Evolutionary conservation across 2,888 invertebrate genomes (phyloP), one percentile per base, ranked within the genome.

Genomic region (Incurvaria masculella): DNA sequence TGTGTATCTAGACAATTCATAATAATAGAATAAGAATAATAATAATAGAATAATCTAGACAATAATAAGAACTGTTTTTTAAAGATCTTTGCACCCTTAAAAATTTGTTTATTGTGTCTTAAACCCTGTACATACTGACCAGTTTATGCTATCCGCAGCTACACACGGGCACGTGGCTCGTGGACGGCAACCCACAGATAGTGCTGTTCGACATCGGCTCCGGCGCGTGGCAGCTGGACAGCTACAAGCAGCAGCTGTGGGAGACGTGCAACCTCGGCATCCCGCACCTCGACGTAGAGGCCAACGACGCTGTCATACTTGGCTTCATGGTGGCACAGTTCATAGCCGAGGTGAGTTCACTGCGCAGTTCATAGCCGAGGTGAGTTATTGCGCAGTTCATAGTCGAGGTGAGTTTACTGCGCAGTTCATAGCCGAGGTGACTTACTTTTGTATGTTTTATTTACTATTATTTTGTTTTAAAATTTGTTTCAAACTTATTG

Each of bases 171-270:
- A 89, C 97, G 2, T 99, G 99, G 99, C 72, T 99, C 44, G 99
- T 99, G 2, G 99, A 99, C 63, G 99, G 99, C n/a, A 98, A 97
- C 78, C 99, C 99, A 0, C 96, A 96, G 69, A 89, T 99, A 40
- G 88, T 99, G 47, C 81, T 99, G 3, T 97, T 99, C 78, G 99
- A 99, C 69, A 92, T 99, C 63, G 94, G 95, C 1, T 94, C 95
- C 1, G 97, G 91, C 0, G 92, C 96, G 0, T 95, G 95, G 93
- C 96, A 96, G 68, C 69, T 99, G 61, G 95, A 97, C 67, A 88
- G 91, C 50, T 99, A 90, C 79, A 98, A 97, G 64, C 88, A 91
- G 53, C 95, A 98, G 65, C 69, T 99, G 26, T 99, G 96, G 95
- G 88, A 89, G 55, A 87, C 86, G 47, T 87, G 88, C 53, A 85